phyloP scores from a whole-genome alignment of 2,113 vertebrate genomes.

The Pavo muticus region DNA sequence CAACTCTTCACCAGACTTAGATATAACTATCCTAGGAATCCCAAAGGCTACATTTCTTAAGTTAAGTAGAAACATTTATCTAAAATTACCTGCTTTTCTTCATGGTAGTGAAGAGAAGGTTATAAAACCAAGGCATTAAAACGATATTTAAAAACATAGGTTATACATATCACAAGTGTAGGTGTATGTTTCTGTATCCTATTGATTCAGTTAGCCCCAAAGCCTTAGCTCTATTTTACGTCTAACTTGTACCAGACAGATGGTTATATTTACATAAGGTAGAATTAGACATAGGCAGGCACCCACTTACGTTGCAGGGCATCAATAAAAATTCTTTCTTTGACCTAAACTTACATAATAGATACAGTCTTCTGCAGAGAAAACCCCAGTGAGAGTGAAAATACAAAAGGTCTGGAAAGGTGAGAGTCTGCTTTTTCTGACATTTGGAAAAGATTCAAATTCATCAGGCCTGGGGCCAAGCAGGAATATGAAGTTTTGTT shows the following conservation, averaged over 20 bases:
- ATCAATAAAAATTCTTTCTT: not conserved
- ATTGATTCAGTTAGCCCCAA: not conserved
- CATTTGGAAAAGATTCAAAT: not conserved
- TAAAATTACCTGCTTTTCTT: not conserved
- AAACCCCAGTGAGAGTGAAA: not conserved
- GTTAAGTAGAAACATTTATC: not conserved
- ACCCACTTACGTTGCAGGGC: not conserved
- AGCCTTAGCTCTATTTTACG: not conserved
- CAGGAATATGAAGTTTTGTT: not conserved
- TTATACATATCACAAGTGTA: not conserved
- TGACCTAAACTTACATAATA: not conserved
- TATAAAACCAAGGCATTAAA: not conserved
- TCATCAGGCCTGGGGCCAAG: not conserved
- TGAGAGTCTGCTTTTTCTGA: not conserved
- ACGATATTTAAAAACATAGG: not conserved
- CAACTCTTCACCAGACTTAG: not conserved
- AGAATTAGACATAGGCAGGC: not conserved
- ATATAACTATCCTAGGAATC: not conserved
- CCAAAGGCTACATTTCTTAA: not conserved
- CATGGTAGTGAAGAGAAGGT: not conserved
- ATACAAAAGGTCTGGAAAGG: not conserved
- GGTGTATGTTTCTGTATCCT: not conserved
- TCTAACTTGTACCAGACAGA: not conserved
- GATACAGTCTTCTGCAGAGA: not conserved
- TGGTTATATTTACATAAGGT: not conserved